phyloP scores from a whole-genome alignment of 2,113 vertebrate genomes.

The Oryzias javanicus region DNA sequence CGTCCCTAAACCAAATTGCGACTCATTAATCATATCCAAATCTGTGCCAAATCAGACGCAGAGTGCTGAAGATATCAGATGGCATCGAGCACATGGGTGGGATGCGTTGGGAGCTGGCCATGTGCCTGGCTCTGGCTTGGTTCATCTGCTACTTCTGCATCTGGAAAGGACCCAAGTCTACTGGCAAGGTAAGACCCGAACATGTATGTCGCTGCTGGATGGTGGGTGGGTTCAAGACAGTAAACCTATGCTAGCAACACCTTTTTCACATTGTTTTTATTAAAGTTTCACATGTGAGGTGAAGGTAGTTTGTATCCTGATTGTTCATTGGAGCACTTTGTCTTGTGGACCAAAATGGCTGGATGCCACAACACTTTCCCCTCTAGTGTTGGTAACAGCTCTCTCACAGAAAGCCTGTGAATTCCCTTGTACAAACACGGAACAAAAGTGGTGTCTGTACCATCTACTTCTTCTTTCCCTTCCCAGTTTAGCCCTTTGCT shows the following conservation, averaged over 20 bases:
- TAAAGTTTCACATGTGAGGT: background rate
- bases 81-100: slow-evolving; percentile 94
- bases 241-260: background rate
- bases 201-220: slow-evolving; percentile 2
- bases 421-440: slow-evolving; percentile 33
- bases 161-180: slow-evolving; percentile 99
- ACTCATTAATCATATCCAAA: slow-evolving; percentile 8
- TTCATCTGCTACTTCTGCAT: slow-evolving; percentile 99
- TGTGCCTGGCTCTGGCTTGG: slow-evolving; percentile 94
- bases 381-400: slow-evolving; percentile 21
- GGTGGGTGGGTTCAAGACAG: background rate
- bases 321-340: background rate
- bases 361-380: slow-evolving; percentile 5
- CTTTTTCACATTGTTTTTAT: background rate
- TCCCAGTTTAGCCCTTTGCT: slow-evolving; percentile 23
- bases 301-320: background rate
- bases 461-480: slow-evolving; percentile 2
- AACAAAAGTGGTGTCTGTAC: slow-evolving; percentile 26
- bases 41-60: slow-evolving; percentile 76
- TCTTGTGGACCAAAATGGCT: background rate
- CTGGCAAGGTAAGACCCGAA: slow-evolving; percentile 87
- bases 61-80: slow-evolving; percentile 91
- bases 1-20: background rate
- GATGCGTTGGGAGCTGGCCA: slow-evolving; percentile 93
- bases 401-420: slow-evolving; percentile 12